Evolutionary conservation across 2,888 invertebrate species (phyloP).

Genomic region (Sphecodes monilicornis): DNA sequence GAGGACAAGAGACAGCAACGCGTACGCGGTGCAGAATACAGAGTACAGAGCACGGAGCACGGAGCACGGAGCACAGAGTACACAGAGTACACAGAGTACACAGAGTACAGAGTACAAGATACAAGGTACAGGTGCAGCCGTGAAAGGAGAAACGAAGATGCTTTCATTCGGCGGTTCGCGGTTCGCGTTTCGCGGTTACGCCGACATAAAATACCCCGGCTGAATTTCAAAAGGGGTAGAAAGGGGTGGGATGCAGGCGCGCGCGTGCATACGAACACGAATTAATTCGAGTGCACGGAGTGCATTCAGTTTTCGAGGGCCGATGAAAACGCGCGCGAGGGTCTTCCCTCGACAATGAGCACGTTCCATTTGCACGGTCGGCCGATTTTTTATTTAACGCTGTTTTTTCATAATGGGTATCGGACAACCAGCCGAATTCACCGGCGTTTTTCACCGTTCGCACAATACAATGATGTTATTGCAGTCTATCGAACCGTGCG

Average conservation of each 20-base stretch:
- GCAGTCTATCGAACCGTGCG: conserved; percentile 23
- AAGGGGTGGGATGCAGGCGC: conserved; percentile 28
- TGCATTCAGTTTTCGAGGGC: conserved; percentile 56
- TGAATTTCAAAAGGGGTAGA: conserved; percentile 39
- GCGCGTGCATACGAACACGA: conserved; percentile 49
- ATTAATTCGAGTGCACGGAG: conserved; percentile 62
- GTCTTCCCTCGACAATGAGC: conserved; percentile 55
- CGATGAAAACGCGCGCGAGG: conserved; percentile 56
- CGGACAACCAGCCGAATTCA: conserved; percentile 23
- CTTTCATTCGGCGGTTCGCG: conserved; percentile 32
- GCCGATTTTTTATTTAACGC: conserved; percentile 58
- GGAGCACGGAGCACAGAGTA: neutral
- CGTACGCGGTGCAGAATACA: neutral
- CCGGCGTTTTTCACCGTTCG: conserved; percentile 6
- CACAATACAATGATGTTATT: conserved; percentile 31
- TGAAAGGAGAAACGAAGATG: conserved; percentile 25
- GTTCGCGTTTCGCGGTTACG: conserved; percentile 38
- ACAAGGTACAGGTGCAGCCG: neutral
- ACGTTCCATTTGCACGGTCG: conserved; percentile 62
- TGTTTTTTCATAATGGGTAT: conserved; percentile 28
- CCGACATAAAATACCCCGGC: conserved; percentile 53
- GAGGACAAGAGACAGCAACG: neutral
- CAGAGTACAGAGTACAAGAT: neutral
- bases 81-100: neutral
- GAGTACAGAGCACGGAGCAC: neutral